Evolutionary conservation across 1,140 invertebrate species (phyloP).

Genomic region (Papilio xuthus): DNA sequence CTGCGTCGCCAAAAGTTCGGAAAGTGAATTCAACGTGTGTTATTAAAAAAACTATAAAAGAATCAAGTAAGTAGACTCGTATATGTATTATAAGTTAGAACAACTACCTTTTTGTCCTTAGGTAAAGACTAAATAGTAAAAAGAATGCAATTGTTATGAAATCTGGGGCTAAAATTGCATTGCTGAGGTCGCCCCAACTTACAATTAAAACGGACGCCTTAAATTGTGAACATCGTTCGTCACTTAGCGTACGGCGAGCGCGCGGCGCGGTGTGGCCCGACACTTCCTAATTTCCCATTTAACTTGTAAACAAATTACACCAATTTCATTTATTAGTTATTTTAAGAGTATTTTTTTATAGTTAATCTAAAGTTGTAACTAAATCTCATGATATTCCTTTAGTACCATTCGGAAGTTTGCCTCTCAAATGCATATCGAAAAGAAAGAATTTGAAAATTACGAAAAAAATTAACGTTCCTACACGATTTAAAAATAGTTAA

Average conservation of each 20-base stretch:
- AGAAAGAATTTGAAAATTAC: too few relatives aligned
- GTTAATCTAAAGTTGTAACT: not conserved
- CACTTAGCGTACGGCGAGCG: constrained; percentile 70
- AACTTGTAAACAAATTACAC: constrained; percentile 37
- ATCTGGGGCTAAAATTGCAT: constrained; percentile 67
- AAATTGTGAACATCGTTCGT: constrained; percentile 81
- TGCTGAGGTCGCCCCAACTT: constrained; percentile 70
- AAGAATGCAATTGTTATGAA: constrained; percentile 38
- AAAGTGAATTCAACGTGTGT: not conserved
- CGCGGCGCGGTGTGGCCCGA: not conserved
- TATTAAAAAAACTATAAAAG: not conserved
- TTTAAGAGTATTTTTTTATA: not conserved
- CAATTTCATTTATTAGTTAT: constrained; percentile 3
- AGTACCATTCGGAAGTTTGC: too few relatives aligned
- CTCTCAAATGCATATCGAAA: too few relatives aligned
- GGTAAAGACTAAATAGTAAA: not conserved
- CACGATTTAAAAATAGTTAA: not conserved
- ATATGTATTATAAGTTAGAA: too few relatives aligned
- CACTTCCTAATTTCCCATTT: constrained; percentile 34
- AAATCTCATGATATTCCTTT: not conserved
- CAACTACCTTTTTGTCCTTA: not conserved
- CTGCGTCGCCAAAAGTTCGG: not conserved
- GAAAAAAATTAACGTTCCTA: too few relatives aligned
- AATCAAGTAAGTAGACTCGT: not conserved
- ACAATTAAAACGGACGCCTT: constrained; percentile 81